Evolutionary conservation across 1,140 invertebrate genomes (phyloP).

Genomic region (Trissolcus basalis): DNA sequence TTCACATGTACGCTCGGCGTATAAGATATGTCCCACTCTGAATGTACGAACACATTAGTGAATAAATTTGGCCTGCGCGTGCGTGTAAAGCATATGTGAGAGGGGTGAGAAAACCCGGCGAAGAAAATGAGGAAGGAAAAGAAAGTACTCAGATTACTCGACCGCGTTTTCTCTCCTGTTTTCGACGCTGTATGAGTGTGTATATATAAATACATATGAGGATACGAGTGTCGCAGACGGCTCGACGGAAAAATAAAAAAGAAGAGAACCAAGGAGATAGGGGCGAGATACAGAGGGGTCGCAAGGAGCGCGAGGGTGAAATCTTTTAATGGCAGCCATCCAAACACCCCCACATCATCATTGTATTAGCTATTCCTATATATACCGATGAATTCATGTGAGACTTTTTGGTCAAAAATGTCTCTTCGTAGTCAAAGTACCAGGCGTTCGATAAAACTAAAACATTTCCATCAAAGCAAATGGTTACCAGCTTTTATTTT

Average conservation of each 20-base stretch:
- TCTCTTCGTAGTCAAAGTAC: slow-evolving; percentile 69
- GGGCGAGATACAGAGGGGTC: slow-evolving; percentile 26
- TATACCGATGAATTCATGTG: slow-evolving; percentile 63
- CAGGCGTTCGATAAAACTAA: too few relatives aligned
- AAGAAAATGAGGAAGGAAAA: slow-evolving; percentile 56
- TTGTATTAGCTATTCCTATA: slow-evolving; percentile 74
- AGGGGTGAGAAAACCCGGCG: slow-evolving; percentile 46
- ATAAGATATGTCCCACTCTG: slow-evolving; percentile 48
- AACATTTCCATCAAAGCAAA: too few relatives aligned
- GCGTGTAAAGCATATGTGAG: slow-evolving; percentile 49
- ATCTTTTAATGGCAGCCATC: slow-evolving; percentile 59
- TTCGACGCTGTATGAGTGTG: neutral
- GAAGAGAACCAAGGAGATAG: slow-evolving; percentile 27
- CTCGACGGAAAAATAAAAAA: slow-evolving; percentile 45
- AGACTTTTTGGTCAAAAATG: slow-evolving; percentile 50
- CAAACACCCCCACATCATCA: slow-evolving; percentile 51
- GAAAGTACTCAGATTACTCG: slow-evolving; percentile 53
- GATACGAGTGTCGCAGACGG: slow-evolving; percentile 51
- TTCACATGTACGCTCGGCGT: slow-evolving; percentile 43
- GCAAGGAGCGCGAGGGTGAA: slow-evolving; percentile 48
- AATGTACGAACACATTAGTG: slow-evolving; percentile 46
- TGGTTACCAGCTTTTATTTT: too few relatives aligned
- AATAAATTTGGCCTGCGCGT: slow-evolving; percentile 40
- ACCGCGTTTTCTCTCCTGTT: slow-evolving; percentile 14
- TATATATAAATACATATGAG: slow-evolving; percentile 52